These are phyloP conservation scores for Otolemur crassicaudatus DNA, from an alignment of 2,797 vertebrate genomes.

Conservation along the genomic window DNA sequence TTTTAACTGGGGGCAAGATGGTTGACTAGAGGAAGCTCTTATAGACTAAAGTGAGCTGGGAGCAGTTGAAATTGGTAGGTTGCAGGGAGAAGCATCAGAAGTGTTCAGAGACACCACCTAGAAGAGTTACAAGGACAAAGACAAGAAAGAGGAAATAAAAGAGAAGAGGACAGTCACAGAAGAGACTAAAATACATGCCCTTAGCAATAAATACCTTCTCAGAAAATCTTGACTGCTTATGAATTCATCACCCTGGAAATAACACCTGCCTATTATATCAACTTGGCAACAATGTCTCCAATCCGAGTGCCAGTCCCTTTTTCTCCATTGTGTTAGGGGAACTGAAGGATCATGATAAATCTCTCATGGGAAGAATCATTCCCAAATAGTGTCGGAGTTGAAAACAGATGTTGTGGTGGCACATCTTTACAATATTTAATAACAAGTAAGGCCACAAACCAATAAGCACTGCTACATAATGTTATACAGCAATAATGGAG, in stretches of 20 bases:
- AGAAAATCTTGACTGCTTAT: not conserved
- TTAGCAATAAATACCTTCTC: not conserved
- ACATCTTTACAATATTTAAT: not conserved
- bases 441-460: not conserved
- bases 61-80: no score
- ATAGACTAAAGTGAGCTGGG: no score
- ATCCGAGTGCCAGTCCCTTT: not conserved
- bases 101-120: no score
- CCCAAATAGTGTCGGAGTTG: not conserved
- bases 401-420: not conserved
- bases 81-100: no score
- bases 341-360: not conserved
- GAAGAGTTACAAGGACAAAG: no score
- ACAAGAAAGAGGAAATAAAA: no score
- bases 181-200: no score
- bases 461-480: not conserved
- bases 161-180: no score
- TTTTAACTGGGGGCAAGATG: no score
- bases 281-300: not conserved
- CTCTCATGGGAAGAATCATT: not conserved
- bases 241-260: not conserved
- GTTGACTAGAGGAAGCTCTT: no score
- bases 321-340: not conserved
- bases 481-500: not conserved
- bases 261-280: not conserved